Base-by-base conservation (phyloP, 2,113 vertebrate species). In the Paraplagusia blochii region DNA sequence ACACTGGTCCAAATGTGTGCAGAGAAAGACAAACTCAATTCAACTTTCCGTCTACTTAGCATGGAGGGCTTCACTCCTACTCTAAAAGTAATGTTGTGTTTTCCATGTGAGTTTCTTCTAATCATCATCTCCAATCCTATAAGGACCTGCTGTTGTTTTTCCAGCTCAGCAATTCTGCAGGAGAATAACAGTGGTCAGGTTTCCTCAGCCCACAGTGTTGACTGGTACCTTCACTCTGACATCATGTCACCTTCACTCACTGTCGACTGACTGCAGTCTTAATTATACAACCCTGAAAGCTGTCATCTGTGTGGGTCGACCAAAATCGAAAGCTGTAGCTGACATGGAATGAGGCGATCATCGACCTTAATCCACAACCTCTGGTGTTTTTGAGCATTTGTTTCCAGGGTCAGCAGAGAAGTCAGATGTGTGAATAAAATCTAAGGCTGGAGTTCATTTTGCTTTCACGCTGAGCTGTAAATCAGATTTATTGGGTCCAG, bases 241-340 rank as follows among this genome's bases (percentile, higher is more conserved):
- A 53, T 19, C 58, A 34, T 60, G 63, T 67, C 68, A 63, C 61
- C 70, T 66, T 53, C 48, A 38, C 52, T 67, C 22, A 29, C 22
- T 48, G 48, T 39, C 54, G 22, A 22, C 33, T 48, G 18, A 55
- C 60, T 48, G 48, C 44, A 58, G 22, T 19, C 39, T 53, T 53
- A 22, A 42, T 58, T 69, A 53, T 73, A 39, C 12, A 42, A 9
- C 15, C 48, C 18, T 38, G 22, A 11, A 19, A 12, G 11, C 44
- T 17, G 42, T 35, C 63, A 61, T 59, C 34, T 47, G 1, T 42
- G 47, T 59, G 14, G 11, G 47, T 59, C 48, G 29, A 40, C 45
- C 51, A 18, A 63, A n/a, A 71, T 59, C 51, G 66, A 80, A 82
- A 70, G 53, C 61, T 66, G 53, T n/a, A 47, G 48, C 52, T 58